Conservation (phyloP, 2,888 invertebrate genomes). For the Limenitis camilla region DNA sequence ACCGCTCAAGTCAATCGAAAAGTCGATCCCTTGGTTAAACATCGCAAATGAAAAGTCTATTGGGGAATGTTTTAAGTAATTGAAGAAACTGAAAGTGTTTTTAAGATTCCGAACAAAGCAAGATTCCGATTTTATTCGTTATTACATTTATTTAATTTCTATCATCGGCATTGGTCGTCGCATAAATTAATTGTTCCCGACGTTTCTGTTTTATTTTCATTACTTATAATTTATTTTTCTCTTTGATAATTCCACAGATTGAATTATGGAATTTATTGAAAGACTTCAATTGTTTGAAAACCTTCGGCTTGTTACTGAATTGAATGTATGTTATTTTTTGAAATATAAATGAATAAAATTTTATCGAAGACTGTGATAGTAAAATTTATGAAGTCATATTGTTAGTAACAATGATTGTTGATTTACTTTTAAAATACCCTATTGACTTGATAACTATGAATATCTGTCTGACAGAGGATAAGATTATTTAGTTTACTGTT, state of each 20-base stretch:
- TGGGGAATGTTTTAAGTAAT: conserved; percentile 68
- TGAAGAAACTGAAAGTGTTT: conserved; percentile 67
- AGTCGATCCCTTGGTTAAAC: conserved; percentile 69
- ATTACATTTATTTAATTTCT: conserved; percentile 30
- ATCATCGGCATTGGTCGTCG: conserved; percentile 9
- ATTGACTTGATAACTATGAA: too few relatives aligned
- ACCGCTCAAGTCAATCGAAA: conserved; percentile 70
- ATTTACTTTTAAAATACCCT: too few relatives aligned
- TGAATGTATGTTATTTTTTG: too few relatives aligned
- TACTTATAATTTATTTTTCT: conserved; percentile 16
- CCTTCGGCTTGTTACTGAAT: conserved; percentile 28
- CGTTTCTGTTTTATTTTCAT: conserved; percentile 23
- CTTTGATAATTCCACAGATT: conserved; percentile 24
- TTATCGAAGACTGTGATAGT: too few relatives aligned
- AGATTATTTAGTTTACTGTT: too few relatives aligned
- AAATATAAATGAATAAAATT: too few relatives aligned
- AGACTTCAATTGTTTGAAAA: conserved; percentile 7
- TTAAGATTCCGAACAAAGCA: conserved; percentile 54
- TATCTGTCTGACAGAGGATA: too few relatives aligned
- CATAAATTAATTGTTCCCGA: conserved; percentile 31
- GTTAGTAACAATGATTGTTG: too few relatives aligned
- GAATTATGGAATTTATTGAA: conserved; percentile 16
- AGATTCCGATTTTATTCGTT: conserved; percentile 36
- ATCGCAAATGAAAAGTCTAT: conserved; percentile 68
- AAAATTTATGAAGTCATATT: too few relatives aligned